phyloP scores from a whole-genome alignment of 2,888 invertebrate species.

The Thelaira solivaga region DNA sequence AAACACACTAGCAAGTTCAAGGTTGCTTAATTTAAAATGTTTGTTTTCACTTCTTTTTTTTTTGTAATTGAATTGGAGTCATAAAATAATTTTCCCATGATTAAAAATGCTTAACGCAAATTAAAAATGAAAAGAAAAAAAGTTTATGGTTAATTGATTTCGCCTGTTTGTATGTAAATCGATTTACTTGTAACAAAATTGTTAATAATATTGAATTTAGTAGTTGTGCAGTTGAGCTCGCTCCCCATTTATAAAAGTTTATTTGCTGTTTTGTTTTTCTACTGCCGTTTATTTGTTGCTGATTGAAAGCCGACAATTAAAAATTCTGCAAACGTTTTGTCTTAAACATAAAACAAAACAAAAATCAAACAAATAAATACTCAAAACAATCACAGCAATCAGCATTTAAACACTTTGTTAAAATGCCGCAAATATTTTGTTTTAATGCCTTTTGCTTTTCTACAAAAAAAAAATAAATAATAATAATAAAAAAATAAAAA shows the following conservation, averaged over 20 bases:
- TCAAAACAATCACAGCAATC: conserved; percentile 60
- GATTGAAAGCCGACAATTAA: conserved; percentile 58
- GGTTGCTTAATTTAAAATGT: conserved; percentile 1
- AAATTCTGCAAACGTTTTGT: conserved; percentile 71
- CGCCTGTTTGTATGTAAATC: conserved; percentile 44
- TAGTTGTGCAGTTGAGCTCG: conserved; percentile 16
- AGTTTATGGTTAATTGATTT: conserved; percentile 61
- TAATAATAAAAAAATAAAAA: no score
- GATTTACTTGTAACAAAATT: conserved; percentile 15
- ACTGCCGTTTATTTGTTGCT: conserved; percentile 13
- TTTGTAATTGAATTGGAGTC: background rate
- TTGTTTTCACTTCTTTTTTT: background rate
- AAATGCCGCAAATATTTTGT: conserved; percentile 53
- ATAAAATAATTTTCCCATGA: conserved; percentile 50
- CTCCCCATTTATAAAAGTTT: conserved; percentile 43
- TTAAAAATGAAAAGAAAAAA: no score
- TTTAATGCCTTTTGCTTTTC: background rate
- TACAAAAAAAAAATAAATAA: no score
- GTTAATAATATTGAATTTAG: conserved; percentile 32
- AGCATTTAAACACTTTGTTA: conserved; percentile 56
- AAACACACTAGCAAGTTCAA: conserved; percentile 38
- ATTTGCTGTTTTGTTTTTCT: background rate
- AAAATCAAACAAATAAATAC: conserved; percentile 64
- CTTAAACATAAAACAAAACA: conserved; percentile 72
- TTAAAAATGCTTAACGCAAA: conserved; percentile 45